Evolutionary conservation across 2,797 vertebrate genomes (phyloP).

Genomic region (Sebastes matsubarae): DNA sequence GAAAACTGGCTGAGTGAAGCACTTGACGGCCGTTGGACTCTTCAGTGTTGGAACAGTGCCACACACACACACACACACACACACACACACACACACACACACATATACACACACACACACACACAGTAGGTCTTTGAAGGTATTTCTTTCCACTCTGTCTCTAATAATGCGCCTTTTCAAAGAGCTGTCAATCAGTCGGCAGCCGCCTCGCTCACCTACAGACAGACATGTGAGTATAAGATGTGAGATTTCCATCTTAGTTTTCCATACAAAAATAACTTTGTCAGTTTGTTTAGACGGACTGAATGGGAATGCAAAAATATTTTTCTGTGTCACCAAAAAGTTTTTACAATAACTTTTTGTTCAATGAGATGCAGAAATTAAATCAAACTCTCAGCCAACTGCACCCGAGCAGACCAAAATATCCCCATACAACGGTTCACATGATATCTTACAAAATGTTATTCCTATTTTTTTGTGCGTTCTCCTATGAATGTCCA

Average conservation of each 20-base stretch:
- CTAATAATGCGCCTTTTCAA: constrained; percentile 63
- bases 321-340: constrained; percentile 1
- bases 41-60: constrained; percentile 10
- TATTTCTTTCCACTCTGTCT: constrained; percentile 63
- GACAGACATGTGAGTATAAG: neutral
- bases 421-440: too few species aligned
- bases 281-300: constrained; percentile 9
- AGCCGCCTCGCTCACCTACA: constrained; percentile 30
- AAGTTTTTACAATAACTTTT: neutral
- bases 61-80: constrained; percentile 5
- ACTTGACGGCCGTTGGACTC: constrained; percentile 21
- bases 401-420: neutral
- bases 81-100: constrained; percentile 9
- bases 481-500: too few species aligned
- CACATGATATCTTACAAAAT: too few species aligned
- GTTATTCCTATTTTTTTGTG: too few species aligned
- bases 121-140: constrained; percentile 50
- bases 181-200: constrained; percentile 60
- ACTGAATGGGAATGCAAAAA: constrained; percentile 12
- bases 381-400: neutral
- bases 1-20: constrained; percentile 39
- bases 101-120: constrained; percentile 16
- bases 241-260: constrained; percentile 10
- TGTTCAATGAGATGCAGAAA: neutral
- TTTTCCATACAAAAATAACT: constrained; percentile 36